phyloP scores from a whole-genome alignment of 2,888 invertebrate species.

The Sycophila texana region DNA sequence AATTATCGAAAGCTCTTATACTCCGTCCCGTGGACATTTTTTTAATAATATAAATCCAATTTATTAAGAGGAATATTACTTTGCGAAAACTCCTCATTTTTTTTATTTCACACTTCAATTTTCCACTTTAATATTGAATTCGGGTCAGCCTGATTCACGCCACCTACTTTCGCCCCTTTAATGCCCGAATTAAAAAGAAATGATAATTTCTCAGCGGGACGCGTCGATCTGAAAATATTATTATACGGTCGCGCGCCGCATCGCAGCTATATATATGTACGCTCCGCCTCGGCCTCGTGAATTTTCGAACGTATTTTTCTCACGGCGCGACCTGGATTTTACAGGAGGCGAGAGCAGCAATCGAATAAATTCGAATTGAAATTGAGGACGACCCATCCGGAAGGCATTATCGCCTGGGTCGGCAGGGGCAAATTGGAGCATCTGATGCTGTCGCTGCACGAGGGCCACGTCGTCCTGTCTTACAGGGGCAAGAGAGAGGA shows the following conservation, averaged over 20 bases:
- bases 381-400: constrained; percentile 70
- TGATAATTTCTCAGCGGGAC: neutral
- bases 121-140: no score
- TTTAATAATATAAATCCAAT: no score
- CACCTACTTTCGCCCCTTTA: no score
- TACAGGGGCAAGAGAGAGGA: constrained; percentile 70
- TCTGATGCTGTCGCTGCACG: constrained; percentile 69
- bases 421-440: constrained; percentile 72
- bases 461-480: constrained; percentile 71
- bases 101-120: no score
- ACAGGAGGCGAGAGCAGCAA: constrained; percentile 71
- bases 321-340: constrained; percentile 55
- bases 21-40: no score
- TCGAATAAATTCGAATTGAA: constrained; percentile 73
- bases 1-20: no score
- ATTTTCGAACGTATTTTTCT: constrained; percentile 41
- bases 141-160: no score
- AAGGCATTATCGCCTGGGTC: constrained; percentile 73
- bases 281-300: constrained; percentile 1
- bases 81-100: no score
- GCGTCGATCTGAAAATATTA: neutral
- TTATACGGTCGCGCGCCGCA: neutral
- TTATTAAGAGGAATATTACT: no score
- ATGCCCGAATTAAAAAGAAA: no score
- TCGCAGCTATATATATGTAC: neutral